phyloP scores from a whole-genome alignment of 2,113 vertebrate species.

The Phasianus colchicus region DNA sequence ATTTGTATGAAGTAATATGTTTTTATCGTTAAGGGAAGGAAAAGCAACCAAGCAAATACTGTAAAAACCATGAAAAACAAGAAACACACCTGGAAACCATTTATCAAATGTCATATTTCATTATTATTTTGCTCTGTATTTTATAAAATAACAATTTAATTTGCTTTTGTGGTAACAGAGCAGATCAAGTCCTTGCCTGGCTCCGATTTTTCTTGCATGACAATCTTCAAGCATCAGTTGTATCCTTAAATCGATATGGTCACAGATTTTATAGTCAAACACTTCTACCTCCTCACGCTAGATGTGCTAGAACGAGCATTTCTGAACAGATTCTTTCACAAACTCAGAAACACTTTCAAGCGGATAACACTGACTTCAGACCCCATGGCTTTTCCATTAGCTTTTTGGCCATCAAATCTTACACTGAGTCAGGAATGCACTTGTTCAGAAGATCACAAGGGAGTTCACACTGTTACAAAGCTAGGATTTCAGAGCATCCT shows the following conservation, averaged over 20 bases:
- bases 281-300: background rate
- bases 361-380: background rate
- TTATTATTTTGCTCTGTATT: background rate
- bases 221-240: background rate
- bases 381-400: background rate
- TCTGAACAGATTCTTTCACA: background rate
- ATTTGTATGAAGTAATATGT: background rate
- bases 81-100: background rate
- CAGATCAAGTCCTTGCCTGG: background rate
- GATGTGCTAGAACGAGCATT: background rate
- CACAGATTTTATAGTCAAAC: background rate
- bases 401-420: background rate
- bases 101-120: background rate
- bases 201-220: background rate
- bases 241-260: background rate
- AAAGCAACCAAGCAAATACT: background rate
- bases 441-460: background rate
- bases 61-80: background rate
- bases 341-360: background rate
- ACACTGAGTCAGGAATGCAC: background rate
- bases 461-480: background rate
- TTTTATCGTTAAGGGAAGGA: background rate
- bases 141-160: background rate
- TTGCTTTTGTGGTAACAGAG: background rate
- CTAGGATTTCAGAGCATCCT: background rate